Conservation (phyloP, 2,888 invertebrate genomes). For the Mamestra brassicae region DNA sequence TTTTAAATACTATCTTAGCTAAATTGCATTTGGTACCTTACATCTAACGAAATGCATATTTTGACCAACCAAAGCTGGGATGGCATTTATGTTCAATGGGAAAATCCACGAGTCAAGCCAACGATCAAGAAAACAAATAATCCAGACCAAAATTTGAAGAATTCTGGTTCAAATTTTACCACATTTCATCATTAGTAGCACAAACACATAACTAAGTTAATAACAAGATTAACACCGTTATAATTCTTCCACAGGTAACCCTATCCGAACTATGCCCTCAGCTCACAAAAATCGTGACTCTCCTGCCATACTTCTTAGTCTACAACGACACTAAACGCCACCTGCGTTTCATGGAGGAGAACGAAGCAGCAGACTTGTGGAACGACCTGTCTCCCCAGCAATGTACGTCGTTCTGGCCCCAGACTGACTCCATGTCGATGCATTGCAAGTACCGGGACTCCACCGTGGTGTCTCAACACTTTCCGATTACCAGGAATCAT, state of each 20-base stretch:
- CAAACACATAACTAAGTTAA: no score
- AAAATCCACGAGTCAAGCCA: no score
- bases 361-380: constrained; percentile 96
- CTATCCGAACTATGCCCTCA: constrained; percentile 94
- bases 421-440: constrained; percentile 95
- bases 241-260: constrained; percentile 84
- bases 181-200: no score
- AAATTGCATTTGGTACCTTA: no score
- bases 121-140: no score
- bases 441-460: constrained; percentile 95
- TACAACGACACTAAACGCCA: constrained; percentile 92
- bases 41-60: no score
- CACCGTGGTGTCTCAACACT: constrained; percentile 94
- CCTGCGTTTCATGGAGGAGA: constrained; percentile 95
- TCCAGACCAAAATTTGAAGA: no score
- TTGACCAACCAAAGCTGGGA: no score
- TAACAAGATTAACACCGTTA: no score
- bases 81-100: no score
- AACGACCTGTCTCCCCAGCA: constrained; percentile 93
- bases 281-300: constrained; percentile 94
- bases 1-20: no score
- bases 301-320: constrained; percentile 95
- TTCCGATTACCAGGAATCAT: constrained; percentile 93
- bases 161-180: no score
- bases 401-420: constrained; percentile 95